Evolutionary conservation across 2,888 invertebrate genomes (phyloP).

Genomic region (Meghimatium bilineatum): DNA sequence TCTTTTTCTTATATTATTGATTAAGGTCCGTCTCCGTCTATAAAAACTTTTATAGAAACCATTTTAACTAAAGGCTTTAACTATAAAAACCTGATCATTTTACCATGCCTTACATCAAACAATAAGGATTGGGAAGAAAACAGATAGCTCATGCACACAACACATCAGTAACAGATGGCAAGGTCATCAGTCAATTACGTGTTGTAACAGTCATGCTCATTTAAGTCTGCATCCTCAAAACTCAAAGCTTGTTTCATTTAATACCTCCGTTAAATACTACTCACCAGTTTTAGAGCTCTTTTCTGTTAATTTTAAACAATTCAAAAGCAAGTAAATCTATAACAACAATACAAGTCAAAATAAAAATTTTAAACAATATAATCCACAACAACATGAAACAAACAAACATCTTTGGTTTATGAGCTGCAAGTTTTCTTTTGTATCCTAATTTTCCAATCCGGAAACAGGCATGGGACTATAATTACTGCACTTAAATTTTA

Average conservation of each 20-base stretch:
- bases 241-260: slow-evolving; percentile 8
- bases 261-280: slow-evolving; percentile 15
- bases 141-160: slow-evolving; percentile 7
- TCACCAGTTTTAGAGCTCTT: slow-evolving; percentile 43
- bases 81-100: background rate
- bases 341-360: background rate
- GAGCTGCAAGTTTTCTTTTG: background rate
- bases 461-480: background rate
- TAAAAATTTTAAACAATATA: background rate
- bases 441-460: background rate
- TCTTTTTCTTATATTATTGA: too few species aligned
- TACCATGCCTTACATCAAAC: background rate
- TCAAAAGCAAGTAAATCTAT: slow-evolving; percentile 33
- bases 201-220: background rate
- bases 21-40: too few species aligned
- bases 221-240: background rate
- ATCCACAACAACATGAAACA: background rate
- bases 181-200: background rate
- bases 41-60: too few species aligned
- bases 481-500: background rate
- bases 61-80: background rate
- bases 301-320: slow-evolving; percentile 44
- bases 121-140: background rate
- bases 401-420: slow-evolving; percentile 1
- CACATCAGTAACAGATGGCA: background rate